Evolutionary conservation across 2,113 vertebrate genomes (phyloP).

Genomic region (Varanus komodoensis): DNA sequence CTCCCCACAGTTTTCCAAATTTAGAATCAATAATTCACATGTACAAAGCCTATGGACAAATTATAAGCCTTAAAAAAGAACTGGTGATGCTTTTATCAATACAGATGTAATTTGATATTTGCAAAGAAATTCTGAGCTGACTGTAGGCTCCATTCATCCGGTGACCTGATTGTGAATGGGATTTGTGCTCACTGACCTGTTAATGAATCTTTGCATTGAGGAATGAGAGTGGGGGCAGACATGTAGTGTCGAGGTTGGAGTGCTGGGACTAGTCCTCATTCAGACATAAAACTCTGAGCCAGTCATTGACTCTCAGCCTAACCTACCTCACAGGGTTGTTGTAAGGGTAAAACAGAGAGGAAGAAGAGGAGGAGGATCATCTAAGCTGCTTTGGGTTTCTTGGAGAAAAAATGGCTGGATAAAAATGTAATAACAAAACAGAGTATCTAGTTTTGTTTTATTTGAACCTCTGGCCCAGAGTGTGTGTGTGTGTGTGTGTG

Average conservation of each 20-base stretch:
- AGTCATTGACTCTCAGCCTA: no score
- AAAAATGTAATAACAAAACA: not conserved
- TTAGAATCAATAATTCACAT: slow-evolving; percentile 53
- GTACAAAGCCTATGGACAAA: slow-evolving; percentile 48
- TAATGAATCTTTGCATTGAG: slow-evolving; percentile 18
- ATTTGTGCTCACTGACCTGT: not conserved
- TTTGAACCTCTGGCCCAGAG: not conserved
- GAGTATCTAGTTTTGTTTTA: not conserved
- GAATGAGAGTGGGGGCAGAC: not conserved
- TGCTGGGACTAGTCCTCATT: no score
- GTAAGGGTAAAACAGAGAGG: no score
- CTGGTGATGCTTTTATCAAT: slow-evolving; percentile 39
- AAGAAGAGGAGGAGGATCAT: no score
- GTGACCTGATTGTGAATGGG: slow-evolving; percentile 22
- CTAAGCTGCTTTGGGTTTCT: no score
- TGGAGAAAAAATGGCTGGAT: no score
- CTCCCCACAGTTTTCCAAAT: slow-evolving; percentile 27
- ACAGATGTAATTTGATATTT: slow-evolving; percentile 54
- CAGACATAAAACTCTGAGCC: no score
- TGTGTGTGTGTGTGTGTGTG: no score
- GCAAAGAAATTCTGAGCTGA: slow-evolving; percentile 24
- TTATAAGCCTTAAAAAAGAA: slow-evolving; percentile 50
- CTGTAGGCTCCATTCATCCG: slow-evolving; percentile 43
- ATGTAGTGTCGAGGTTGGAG: no score
- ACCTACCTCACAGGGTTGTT: no score